phyloP scores from a whole-genome alignment of 2,113 vertebrate genomes.

The Egretta garzetta region DNA sequence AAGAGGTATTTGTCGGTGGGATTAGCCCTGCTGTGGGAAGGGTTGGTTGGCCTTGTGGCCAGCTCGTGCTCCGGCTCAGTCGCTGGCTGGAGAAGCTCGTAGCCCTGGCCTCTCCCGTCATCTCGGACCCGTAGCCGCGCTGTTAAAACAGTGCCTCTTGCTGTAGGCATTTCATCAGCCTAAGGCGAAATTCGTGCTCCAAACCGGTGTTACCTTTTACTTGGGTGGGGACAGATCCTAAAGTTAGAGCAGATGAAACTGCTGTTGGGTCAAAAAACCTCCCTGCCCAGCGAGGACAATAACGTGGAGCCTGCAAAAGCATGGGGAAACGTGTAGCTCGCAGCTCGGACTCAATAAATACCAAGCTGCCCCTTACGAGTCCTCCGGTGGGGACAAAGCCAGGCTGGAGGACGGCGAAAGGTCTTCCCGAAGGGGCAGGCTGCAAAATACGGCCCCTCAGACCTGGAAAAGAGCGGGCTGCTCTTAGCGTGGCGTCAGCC shows the following conservation, averaged over 20 bases:
- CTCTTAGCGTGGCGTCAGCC: fast-evolving
- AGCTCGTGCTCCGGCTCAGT: not conserved
- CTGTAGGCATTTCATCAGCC: not conserved
- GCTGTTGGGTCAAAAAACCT: not conserved
- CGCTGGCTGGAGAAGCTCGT: not conserved
- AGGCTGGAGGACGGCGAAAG: not conserved
- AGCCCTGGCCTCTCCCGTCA: not conserved
- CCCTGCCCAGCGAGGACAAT: not conserved
- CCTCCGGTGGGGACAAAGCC: not conserved
- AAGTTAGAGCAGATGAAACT: not conserved
- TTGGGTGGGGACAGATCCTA: not conserved
- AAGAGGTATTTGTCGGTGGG: not conserved
- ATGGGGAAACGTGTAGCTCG: fast-evolving
- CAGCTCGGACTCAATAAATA: fast-evolving
- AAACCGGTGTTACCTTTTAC: not conserved
- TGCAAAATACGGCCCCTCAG: not conserved
- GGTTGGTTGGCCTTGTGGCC: not conserved
- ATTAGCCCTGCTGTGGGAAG: not conserved
- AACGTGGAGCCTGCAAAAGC: not conserved
- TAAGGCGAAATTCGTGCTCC: not conserved
- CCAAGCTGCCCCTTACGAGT: fast-evolving
- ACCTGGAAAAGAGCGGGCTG: not conserved
- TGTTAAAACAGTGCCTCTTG: not conserved
- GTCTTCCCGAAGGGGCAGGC: not conserved
- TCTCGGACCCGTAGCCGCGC: fast-evolving